These are phyloP conservation scores for Akabosia matsudoensis DNA, from an alignment of 1,140 invertebrate species.

Conservation along the genomic window DNA sequence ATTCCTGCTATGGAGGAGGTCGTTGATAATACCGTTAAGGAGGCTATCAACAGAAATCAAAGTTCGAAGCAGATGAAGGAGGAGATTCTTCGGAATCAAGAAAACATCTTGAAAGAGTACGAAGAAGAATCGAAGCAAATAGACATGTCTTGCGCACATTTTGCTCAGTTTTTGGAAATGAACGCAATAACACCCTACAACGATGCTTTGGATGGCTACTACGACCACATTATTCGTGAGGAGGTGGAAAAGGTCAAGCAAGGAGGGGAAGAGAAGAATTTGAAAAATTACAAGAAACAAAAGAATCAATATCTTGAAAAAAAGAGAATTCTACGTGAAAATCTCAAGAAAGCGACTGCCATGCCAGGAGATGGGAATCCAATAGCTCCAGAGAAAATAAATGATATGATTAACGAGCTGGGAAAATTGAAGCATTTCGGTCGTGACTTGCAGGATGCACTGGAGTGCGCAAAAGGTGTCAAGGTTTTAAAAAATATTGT, in stretches of 20 bases:
- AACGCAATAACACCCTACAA: slow-evolving; percentile 44
- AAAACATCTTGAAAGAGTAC: not conserved
- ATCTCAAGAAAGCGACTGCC: not conserved
- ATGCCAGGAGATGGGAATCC: not conserved
- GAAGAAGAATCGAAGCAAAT: slow-evolving; percentile 19
- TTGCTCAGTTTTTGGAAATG: slow-evolving; percentile 30
- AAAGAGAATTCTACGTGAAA: not conserved
- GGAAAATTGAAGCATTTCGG: not conserved
- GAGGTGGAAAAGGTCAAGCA: slow-evolving; percentile 26
- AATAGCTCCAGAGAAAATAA: not conserved
- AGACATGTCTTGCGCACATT: slow-evolving; percentile 14
- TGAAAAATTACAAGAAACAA: not conserved
- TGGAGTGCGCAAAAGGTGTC: too few relatives aligned
- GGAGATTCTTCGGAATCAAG: not conserved
- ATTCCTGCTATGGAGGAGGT: not conserved
- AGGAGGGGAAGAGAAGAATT: slow-evolving; percentile 8
- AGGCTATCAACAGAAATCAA: not conserved
- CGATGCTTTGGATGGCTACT: slow-evolving; percentile 31
- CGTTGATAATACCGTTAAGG: not conserved
- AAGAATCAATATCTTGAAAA: not conserved
- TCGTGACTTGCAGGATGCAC: not conserved
- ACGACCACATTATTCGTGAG: slow-evolving; percentile 33
- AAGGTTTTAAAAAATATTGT: too few relatives aligned
- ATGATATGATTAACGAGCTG: not conserved
- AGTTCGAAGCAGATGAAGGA: not conserved